Conservation (phyloP, 2,113 vertebrate genomes). For the Myrmecobius fasciatus region DNA sequence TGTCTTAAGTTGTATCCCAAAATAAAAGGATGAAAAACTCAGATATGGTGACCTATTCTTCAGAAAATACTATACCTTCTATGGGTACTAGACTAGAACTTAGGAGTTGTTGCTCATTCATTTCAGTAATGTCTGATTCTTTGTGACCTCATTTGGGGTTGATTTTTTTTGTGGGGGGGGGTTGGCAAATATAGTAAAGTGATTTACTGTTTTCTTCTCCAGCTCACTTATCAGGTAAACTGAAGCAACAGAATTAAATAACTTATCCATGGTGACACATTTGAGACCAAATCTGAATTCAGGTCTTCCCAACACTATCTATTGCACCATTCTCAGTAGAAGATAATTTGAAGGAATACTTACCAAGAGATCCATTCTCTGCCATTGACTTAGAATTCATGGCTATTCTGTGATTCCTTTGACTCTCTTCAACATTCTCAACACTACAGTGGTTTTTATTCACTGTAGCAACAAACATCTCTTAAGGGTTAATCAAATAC, state of each 20-base stretch:
- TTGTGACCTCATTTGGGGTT: background rate
- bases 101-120: background rate
- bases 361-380: background rate
- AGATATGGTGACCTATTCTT: background rate
- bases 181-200: background rate
- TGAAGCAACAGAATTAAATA: background rate
- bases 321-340: background rate
- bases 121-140: background rate
- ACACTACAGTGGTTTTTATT: background rate
- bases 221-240: background rate
- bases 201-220: background rate
- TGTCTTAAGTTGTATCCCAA: background rate
- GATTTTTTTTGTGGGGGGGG: too few species aligned
- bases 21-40: background rate
- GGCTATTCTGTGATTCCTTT: background rate
- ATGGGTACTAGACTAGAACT: background rate
- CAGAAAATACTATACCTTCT: background rate
- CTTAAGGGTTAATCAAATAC: background rate
- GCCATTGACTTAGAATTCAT: background rate
- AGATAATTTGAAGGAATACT: background rate
- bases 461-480: background rate
- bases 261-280: background rate
- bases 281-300: background rate
- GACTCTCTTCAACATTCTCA: background rate
- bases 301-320: background rate